Base-by-base conservation (phyloP, 2,797 vertebrate genomes). In the Xiphorhynchus erythropygius region DNA sequence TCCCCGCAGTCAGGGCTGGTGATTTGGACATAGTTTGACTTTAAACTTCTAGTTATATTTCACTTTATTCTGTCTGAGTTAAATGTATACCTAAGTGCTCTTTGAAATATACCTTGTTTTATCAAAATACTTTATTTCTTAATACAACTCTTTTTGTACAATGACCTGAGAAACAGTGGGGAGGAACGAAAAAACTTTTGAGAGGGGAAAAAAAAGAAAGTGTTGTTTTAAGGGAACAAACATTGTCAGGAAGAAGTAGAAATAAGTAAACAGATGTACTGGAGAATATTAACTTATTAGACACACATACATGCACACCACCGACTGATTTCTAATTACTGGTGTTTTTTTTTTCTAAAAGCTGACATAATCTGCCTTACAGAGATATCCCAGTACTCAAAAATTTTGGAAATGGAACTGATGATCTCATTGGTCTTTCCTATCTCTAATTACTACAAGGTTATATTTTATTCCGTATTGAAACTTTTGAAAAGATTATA, bases 141-240 rank as follows among this genome's bases (percentile, higher is more conserved):
- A 60, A 7, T 27, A 28, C 16, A 5, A 23, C 22, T 64, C 62
- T 87, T 81, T 80, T 75, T 10, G 10, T 55, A 52, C 8, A 56
- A 4, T 63, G 18, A 37, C 4, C 18, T 41, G 22, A 5, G 6
- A 32, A 81, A 50, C 6, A 55, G 13, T 17, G 25, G 3, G 11
- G n/a, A 76, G 28, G 33, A 78, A 69, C 21, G 7, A 41, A 81
- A 74, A 80, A 62, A 12, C 11, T 47, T 57, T 67, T 33, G 27
- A 3, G 10, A 3, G 4, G 9, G 3, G 2, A 3, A 9, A 10
- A 9, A 10, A 24, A 15, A 21, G 17, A 18, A 18, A 15, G 3
- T 41, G 7, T 13, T 69, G 3, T 64, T 85, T 67, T 75, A 89
- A 59, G 28, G 21, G 35, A 47, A 52, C 39, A 62, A 32, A 4